Evolutionary conservation across 2,888 invertebrate species (phyloP).

Genomic region (Galerucella pusilla): DNA sequence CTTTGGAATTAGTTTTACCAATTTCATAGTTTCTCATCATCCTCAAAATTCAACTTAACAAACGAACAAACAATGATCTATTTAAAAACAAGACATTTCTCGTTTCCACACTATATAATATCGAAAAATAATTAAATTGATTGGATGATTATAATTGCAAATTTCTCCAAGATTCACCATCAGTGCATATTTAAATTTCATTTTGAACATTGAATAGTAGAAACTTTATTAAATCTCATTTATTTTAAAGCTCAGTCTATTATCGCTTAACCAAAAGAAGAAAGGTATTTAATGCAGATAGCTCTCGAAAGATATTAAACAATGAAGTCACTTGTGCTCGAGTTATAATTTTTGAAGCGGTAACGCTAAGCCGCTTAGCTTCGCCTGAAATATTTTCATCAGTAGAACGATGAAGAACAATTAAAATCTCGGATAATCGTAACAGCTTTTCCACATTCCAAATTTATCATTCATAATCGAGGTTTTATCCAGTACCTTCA

Average conservation of each 20-base stretch:
- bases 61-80: no score
- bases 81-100: no score
- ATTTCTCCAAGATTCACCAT: no score
- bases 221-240: constrained; percentile 13
- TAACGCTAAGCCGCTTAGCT: constrained; percentile 62
- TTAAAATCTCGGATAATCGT: constrained; percentile 51
- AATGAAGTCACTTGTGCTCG: constrained; percentile 61
- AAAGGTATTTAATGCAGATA: constrained; percentile 56
- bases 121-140: no score
- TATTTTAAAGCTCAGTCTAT: constrained; percentile 4
- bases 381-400: constrained; percentile 52
- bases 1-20: no score
- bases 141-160: no score
- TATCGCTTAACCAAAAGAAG: constrained; percentile 33
- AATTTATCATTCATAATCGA: constrained; percentile 24
- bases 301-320: constrained; percentile 60
- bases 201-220: not conserved
- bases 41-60: no score
- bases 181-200: not conserved
- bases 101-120: no score
- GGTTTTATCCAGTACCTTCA: constrained; percentile 2
- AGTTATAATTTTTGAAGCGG: constrained; percentile 58
- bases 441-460: constrained; percentile 41
- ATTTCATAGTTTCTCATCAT: no score
- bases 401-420: constrained; percentile 54